Conservation (phyloP, 1,140 invertebrate species). For the Tyrophagus putrescentiae region DNA sequence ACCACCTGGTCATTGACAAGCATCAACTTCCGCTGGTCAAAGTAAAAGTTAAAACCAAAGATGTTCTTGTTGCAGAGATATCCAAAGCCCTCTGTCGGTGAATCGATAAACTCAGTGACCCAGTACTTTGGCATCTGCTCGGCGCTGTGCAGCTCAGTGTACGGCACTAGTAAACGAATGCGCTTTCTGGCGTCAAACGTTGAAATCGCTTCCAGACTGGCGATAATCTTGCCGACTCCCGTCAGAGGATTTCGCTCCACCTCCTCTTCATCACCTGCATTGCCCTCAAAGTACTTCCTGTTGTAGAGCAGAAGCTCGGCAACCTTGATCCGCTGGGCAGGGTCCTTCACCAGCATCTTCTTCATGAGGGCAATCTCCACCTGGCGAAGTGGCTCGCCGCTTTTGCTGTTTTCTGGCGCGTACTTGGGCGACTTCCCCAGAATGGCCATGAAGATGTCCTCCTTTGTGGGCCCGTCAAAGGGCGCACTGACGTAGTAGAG, state of each 20-base stretch:
- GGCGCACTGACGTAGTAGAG: constrained; percentile 27
- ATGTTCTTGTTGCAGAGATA: neutral
- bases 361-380: neutral
- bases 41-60: neutral
- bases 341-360: neutral
- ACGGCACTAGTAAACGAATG: constrained; percentile 11
- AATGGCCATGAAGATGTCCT: constrained; percentile 10
- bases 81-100: neutral
- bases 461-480: constrained; percentile 29
- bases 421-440: neutral
- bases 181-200: constrained; percentile 1
- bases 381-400: neutral
- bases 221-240: neutral
- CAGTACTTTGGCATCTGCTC: neutral
- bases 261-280: neutral
- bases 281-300: neutral
- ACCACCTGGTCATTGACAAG: neutral
- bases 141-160: neutral
- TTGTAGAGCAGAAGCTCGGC: neutral
- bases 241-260: neutral
- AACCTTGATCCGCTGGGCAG: neutral
- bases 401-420: neutral
- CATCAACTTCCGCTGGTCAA: neutral
- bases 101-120: neutral
- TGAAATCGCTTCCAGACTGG: constrained; percentile 1